Conservation (phyloP, 2,888 invertebrate genomes). For the Athalia circularis region DNA sequence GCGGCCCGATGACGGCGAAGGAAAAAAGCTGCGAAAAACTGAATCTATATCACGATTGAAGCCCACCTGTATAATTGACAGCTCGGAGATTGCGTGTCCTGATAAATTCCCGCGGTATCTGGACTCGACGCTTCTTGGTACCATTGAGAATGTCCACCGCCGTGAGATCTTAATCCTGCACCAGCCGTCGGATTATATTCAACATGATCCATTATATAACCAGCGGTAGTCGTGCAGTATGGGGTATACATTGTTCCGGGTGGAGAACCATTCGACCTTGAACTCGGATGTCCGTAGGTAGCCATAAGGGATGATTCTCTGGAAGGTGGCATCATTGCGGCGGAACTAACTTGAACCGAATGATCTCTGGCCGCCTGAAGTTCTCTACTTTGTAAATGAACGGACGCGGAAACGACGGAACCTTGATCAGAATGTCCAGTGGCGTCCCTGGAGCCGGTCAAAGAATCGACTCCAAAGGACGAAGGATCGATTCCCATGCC, state of each 20-base stretch:
- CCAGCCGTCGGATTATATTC: slow-evolving; percentile 63
- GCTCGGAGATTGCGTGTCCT: slow-evolving; percentile 71
- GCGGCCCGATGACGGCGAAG: no score
- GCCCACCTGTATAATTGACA: slow-evolving; percentile 71
- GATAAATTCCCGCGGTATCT: slow-evolving; percentile 69
- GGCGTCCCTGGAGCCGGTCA: slow-evolving; percentile 76
- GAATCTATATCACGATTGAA: background rate
- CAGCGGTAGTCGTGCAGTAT: slow-evolving; percentile 63
- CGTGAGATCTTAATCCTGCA: slow-evolving; percentile 64
- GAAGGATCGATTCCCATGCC: slow-evolving; percentile 69
- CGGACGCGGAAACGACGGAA: slow-evolving; percentile 17
- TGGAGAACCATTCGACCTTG: slow-evolving; percentile 67
- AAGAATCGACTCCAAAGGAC: slow-evolving; percentile 79
- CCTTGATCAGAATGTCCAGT: slow-evolving; percentile 56
- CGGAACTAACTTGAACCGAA: slow-evolving; percentile 6
- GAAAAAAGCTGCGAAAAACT: background rate
- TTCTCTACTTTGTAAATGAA: slow-evolving; percentile 16
- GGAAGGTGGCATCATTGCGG: slow-evolving; percentile 9
- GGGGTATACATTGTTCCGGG: slow-evolving; percentile 69
- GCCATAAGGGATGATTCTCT: slow-evolving; percentile 67
- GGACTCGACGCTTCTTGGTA: slow-evolving; percentile 72
- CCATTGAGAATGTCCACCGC: slow-evolving; percentile 68
- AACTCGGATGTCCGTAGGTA: slow-evolving; percentile 65
- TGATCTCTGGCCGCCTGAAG: slow-evolving; percentile 26
- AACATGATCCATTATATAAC: slow-evolving; percentile 71